Evolutionary conservation across 1,140 invertebrate genomes (phyloP).

Genomic region (Hypsibius dujardini): DNA sequence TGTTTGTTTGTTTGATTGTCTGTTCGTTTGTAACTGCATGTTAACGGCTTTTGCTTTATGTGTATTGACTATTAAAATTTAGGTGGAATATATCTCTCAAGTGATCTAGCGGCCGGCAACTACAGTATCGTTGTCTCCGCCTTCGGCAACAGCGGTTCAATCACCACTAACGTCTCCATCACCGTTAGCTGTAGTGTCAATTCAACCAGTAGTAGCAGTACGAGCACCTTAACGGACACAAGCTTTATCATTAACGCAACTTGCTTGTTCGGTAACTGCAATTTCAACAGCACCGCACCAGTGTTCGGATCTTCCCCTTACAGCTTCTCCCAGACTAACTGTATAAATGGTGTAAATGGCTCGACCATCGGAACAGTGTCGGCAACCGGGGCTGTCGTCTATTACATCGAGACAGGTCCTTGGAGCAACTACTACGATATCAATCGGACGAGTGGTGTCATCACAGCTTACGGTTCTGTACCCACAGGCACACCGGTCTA

Average conservation of each 20-base stretch:
- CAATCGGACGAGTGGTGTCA: neutral
- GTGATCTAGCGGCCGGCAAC: no score
- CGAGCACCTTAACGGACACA: neutral
- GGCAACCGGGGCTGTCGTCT: constrained; percentile 6
- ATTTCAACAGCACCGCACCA: neutral
- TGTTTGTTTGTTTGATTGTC: no score
- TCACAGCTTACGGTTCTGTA: neutral
- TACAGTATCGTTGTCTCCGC: no score
- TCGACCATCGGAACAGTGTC: neutral
- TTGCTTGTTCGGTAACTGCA: neutral
- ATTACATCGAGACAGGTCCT: constrained; percentile 1
- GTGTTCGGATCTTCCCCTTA: neutral
- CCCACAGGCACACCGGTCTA: neutral
- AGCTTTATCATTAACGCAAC: neutral
- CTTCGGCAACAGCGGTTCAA: no score
- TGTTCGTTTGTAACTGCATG: no score
- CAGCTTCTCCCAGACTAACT: neutral
- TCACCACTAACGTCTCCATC: no score
- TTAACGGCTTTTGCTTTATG: no score
- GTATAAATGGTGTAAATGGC: neutral
- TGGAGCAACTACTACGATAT: neutral
- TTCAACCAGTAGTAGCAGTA: neutral
- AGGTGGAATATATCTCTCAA: no score
- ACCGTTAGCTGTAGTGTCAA: no score
- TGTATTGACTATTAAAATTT: no score